Conservation (phyloP, 2,888 invertebrate genomes). For the Seladonia tumulorum region DNA sequence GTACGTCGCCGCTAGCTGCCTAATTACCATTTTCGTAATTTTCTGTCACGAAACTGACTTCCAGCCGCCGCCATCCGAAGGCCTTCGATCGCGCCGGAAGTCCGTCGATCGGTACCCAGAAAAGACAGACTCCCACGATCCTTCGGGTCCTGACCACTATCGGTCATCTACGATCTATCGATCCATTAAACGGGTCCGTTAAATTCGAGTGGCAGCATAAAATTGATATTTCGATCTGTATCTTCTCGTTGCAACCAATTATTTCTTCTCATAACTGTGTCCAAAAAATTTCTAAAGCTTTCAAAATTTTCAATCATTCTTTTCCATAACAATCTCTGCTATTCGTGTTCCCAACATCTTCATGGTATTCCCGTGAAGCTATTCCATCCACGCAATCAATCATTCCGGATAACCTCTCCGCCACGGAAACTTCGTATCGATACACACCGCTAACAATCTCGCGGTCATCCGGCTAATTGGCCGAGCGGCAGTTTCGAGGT, state of each 20-base stretch:
- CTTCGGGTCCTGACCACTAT: too few species aligned
- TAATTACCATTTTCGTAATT: constrained; percentile 81
- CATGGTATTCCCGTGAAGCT: background rate
- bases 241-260: background rate
- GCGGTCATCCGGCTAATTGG: constrained; percentile 46
- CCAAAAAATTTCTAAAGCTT: background rate
- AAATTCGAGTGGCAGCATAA: background rate
- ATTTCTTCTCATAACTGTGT: too few species aligned
- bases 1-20: constrained; percentile 73
- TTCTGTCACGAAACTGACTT: constrained; percentile 73
- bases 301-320: too few species aligned
- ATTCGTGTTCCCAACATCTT: background rate
- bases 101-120: background rate
- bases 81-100: constrained; percentile 33
- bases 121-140: constrained; percentile 25
- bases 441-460: background rate
- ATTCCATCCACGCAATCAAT: background rate
- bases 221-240: background rate
- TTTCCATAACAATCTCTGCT: too few species aligned
- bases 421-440: background rate
- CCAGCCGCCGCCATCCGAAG: constrained; percentile 45
- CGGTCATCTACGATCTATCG: constrained; percentile 15
- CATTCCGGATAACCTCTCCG: background rate
- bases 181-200: background rate
- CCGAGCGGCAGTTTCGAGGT: constrained; percentile 37